Evolutionary conservation across 2,888 invertebrate genomes (phyloP).

Genomic region (Drosophila monieri): DNA sequence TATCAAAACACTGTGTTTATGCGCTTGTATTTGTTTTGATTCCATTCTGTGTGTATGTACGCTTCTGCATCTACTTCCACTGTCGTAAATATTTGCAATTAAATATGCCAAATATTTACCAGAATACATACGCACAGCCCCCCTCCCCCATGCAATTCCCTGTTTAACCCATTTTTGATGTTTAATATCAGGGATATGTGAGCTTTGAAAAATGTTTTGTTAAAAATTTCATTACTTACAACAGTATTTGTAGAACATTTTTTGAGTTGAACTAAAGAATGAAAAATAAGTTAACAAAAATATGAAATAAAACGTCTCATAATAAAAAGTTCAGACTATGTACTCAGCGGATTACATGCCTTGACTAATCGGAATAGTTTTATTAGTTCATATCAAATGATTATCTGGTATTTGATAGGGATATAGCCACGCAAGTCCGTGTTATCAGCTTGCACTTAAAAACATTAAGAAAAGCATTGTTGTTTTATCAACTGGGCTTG

Average conservation of each 20-base stretch:
- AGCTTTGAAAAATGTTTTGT: not conserved
- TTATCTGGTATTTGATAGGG: conserved; percentile 16
- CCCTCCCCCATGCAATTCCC: conserved; percentile 19
- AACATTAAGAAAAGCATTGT: not conserved
- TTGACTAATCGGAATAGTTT: conserved; percentile 17
- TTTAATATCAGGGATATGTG: conserved; percentile 6
- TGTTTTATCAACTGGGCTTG: not conserved
- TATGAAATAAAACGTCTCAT: too few species aligned
- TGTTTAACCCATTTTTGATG: conserved; percentile 32
- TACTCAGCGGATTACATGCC: conserved; percentile 16
- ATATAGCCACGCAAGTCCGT: not conserved
- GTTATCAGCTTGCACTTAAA: not conserved
- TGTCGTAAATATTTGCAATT: conserved; percentile 72
- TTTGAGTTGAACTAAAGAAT: too few species aligned
- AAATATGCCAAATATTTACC: conserved; percentile 61
- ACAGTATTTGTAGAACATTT: not conserved
- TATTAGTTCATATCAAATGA: conserved; percentile 21
- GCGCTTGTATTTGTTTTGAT: conserved; percentile 57
- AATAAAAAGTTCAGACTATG: not conserved
- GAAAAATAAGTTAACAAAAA: too few species aligned
- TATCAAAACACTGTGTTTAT: conserved; percentile 70
- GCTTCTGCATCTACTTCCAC: conserved; percentile 26
- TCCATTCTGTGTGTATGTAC: conserved; percentile 28
- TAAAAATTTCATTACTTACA: conserved; percentile 18
- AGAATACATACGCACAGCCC: conserved; percentile 12